Conservation (phyloP, 2,888 invertebrate genomes). For the Pristionchus arcanus region DNA sequence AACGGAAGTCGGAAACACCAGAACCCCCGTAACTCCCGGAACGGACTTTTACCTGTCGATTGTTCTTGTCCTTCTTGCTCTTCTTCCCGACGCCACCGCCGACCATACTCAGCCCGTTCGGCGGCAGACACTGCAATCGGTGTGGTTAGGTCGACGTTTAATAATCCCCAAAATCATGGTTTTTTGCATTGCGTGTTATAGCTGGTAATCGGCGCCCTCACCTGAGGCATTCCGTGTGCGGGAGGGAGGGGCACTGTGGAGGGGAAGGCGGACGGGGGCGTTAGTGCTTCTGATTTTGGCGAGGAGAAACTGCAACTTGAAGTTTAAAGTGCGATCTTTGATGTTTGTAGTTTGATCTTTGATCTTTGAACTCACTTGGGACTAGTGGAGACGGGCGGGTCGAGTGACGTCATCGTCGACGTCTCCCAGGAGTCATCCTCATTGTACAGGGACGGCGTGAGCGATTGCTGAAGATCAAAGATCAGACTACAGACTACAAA, state of each 20-base stretch:
- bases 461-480: conserved; percentile 31
- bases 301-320: conserved; percentile 42
- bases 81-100: conserved; percentile 30
- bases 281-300: conserved; percentile 43
- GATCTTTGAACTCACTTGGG: conserved; percentile 62
- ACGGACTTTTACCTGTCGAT: conserved; percentile 40
- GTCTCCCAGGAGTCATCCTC: conserved; percentile 73
- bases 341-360: not conserved
- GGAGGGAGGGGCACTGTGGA: conserved; percentile 15
- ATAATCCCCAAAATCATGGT: not conserved
- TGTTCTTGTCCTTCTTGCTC: conserved; percentile 54
- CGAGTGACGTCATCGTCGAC: conserved; percentile 69
- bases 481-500: conserved; percentile 30
- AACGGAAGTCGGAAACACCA: not conserved
- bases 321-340: conserved; percentile 10
- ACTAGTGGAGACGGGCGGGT: conserved; percentile 65
- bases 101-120: not conserved
- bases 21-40: not conserved
- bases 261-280: conserved; percentile 36
- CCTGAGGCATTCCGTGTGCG: conserved; percentile 47
- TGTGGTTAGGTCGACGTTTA: not conserved
- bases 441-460: conserved; percentile 54
- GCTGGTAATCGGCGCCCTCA: not conserved
- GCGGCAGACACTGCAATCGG: conserved; percentile 13
- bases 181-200: not conserved